Base-by-base conservation (phyloP, 1,140 invertebrate species). In the Ceratina japonica region DNA sequence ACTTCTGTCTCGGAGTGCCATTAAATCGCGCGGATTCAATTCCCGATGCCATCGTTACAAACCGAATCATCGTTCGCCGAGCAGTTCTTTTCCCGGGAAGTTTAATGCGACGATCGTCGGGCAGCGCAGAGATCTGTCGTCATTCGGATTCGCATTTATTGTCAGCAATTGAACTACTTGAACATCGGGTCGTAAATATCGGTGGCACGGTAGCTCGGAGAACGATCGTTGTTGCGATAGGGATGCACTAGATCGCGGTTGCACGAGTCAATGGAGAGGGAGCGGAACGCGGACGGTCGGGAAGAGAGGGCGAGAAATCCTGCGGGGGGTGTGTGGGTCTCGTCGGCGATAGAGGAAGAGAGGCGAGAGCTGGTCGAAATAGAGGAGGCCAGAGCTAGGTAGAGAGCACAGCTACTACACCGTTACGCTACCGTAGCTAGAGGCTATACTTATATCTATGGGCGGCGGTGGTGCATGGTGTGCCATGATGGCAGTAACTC, bases 401-500 rank as follows among this genome's bases (percentile, higher is more conserved):
- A 68, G 65, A 68, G 20, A 15, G 51, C 7, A 18, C 7, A 18
- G 69, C 20, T 44, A 44, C 37, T 44, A 61, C 76, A 82, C 72
- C 63, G 84, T 80, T 83, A 87, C 84, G 65, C 59, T 85, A 81
- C 82, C 82, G 82, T 44, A 44, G 37, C 82, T 70, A 75, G 76
- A 71, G 78, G 74, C 78, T 82, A 86, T 78, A 86, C 82, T 82
- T 87, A 88, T 87, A 89, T 87, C 80, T 87, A 86, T 89, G 84
- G 87, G 85, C 81, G 87, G 85, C 81, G 81, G 71, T 90, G 89
- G 88, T 90, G 90, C 90, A 91, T 91, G 90, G 88, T 90, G 87
- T 89, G 87, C 87, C 87, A 87, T 90, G 91, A 89, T 87, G 90
- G 91, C 90, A 91, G 91, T 92, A 92, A 92, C 91, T 92, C 91